Conservation (phyloP, 2,113 vertebrate species). For the Centropristis striata region DNA sequence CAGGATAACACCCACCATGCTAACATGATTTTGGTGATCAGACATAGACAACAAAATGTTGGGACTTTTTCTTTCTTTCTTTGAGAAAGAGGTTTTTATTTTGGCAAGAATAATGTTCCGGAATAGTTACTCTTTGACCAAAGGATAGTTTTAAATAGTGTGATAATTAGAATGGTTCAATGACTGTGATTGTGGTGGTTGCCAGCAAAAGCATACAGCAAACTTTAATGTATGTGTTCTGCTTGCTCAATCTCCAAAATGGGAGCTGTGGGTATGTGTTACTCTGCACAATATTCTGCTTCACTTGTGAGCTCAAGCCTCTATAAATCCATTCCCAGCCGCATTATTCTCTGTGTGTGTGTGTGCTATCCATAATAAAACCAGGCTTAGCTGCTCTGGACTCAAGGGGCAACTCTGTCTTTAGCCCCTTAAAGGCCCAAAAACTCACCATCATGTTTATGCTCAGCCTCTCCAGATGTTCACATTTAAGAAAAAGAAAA, state of each 20-base stretch:
- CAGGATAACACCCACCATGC: neutral
- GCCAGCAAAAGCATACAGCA: slow-evolving; percentile 19
- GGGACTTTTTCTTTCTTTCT: neutral
- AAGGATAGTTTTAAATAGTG: neutral
- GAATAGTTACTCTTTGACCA: slow-evolving; percentile 16
- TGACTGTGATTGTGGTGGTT: neutral
- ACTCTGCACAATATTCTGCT: neutral
- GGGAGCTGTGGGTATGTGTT: neutral
- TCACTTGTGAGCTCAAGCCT: neutral
- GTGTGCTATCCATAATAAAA: slow-evolving; percentile 50
- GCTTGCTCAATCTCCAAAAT: slow-evolving; percentile 1
- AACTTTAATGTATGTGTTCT: slow-evolving; percentile 3
- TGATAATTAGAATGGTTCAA: neutral
- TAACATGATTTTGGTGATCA: slow-evolving; percentile 5
- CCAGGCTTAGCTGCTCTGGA: slow-evolving; percentile 32
- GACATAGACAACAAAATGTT: slow-evolving; percentile 8
- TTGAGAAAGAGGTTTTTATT: slow-evolving; percentile 31
- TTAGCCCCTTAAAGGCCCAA: neutral
- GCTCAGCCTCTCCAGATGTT: slow-evolving; percentile 29
- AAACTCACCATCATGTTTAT: neutral
- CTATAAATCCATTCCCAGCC: neutral
- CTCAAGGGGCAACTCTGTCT: slow-evolving; percentile 8
- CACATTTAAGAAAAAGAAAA: neutral
- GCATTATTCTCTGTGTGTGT: slow-evolving; percentile 5
- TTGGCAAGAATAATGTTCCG: slow-evolving; percentile 8